Conservation (phyloP, 2,113 vertebrate species). For the Scopus umbretta region DNA sequence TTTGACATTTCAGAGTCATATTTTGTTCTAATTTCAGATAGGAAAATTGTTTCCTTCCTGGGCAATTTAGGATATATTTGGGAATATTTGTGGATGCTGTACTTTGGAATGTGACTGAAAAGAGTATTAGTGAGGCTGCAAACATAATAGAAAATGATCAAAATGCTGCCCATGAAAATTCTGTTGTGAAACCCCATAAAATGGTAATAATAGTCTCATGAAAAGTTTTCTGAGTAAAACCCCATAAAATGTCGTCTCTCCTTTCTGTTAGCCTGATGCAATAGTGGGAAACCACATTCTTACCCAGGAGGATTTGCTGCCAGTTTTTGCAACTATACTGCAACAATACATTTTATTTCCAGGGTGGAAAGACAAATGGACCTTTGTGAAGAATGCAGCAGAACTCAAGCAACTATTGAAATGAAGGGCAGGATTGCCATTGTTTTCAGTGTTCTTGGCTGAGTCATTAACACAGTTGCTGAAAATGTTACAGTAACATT, state of each 20-base stretch:
- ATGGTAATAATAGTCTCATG: background rate
- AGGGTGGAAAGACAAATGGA: conserved; percentile 47
- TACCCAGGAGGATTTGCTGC: conserved; percentile 26
- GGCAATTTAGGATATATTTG: conserved; percentile 34
- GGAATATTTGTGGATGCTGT: conserved; percentile 36
- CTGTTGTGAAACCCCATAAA: background rate
- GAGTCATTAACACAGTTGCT: background rate
- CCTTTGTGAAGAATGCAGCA: conserved; percentile 29
- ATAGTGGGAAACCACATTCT: conserved; percentile 8
- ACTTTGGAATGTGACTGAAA: conserved; percentile 17
- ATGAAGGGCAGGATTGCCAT: background rate
- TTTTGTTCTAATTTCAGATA: conserved; percentile 38
- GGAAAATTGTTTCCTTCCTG: conserved; percentile 60
- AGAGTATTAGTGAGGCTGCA: background rate
- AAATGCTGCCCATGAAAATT: background rate
- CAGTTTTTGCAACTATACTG: conserved; percentile 35
- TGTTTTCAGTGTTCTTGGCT: background rate
- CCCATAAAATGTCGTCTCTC: conserved; percentile 11
- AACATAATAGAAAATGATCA: background rate
- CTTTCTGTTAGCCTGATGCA: background rate
- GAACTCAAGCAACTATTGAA: conserved; percentile 8
- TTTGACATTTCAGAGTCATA: conserved; percentile 28
- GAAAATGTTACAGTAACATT: conserved; percentile 39
- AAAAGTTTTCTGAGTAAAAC: conserved; percentile 26
- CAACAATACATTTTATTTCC: conserved; percentile 40